phyloP scores from a whole-genome alignment of 2,888 invertebrate species.

The Drosophila colorata region DNA sequence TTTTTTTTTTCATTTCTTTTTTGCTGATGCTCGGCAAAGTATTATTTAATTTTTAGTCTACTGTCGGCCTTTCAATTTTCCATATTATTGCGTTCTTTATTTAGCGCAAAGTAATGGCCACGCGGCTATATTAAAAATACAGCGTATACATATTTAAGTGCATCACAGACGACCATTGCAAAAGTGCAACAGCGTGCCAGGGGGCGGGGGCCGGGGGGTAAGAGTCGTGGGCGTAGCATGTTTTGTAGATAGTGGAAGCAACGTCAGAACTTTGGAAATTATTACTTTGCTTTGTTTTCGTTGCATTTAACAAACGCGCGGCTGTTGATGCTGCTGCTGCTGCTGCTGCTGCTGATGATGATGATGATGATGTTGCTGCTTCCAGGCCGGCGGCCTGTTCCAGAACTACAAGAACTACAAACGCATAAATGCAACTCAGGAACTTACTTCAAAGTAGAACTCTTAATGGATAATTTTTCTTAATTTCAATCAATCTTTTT shows the following conservation, averaged over 20 bases:
- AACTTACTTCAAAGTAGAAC: not conserved
- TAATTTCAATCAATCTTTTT: no score
- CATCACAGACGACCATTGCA: slow-evolving; percentile 39
- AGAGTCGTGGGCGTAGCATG: slow-evolving; percentile 6
- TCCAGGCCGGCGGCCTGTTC: slow-evolving; percentile 26
- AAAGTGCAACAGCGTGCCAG: slow-evolving; percentile 29
- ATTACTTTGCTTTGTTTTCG: slow-evolving; percentile 74
- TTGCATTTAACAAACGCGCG: slow-evolving; percentile 52
- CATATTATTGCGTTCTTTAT: slow-evolving; percentile 39
- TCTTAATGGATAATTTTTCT: not conserved
- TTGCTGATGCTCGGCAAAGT: slow-evolving; percentile 28
- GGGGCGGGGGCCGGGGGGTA: not conserved
- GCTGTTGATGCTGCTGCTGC: slow-evolving; percentile 5
- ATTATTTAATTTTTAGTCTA: slow-evolving; percentile 62
- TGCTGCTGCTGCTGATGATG: not conserved
- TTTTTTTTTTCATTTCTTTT: slow-evolving; percentile 17
- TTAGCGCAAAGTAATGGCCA: slow-evolving; percentile 68
- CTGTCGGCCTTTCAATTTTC: slow-evolving; percentile 60
- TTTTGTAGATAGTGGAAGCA: slow-evolving; percentile 41
- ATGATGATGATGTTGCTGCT: slow-evolving; percentile 28
- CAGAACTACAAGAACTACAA: slow-evolving; percentile 41
- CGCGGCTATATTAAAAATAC: slow-evolving; percentile 71
- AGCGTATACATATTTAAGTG: slow-evolving; percentile 73
- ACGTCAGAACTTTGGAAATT: slow-evolving; percentile 78
- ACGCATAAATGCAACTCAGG: not conserved